Base-by-base conservation (phyloP, 2,888 invertebrate species). In the Carabus problematicus region DNA sequence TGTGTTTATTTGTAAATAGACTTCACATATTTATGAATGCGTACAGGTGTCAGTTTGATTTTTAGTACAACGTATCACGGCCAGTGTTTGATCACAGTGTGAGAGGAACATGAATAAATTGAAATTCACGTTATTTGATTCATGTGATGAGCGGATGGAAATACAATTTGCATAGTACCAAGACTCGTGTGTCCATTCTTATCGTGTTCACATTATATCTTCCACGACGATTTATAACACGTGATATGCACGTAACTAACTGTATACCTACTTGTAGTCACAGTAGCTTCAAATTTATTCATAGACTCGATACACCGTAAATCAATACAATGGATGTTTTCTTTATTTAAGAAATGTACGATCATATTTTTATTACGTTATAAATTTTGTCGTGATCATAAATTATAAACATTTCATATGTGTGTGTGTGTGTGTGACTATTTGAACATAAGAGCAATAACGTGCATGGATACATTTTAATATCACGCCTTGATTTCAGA, bases 101-200 rank as follows among this genome's bases (percentile, higher is more conserved):
- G 45, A 12, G 9, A 29, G 29, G 29, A n/a, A 40, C 12, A 41
- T 29, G 62, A 62, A 62, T 62, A 62, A 62, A 62, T 62, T 62
- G 8, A 39, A 47, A 41, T 29, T 12, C 39, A 39, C 45, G 11
- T 29, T 29, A 40, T 63, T 63, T 63, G 63, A 63, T 63, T 63
- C 63, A 63, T 63, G 14, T 63, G 63, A 63, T 63, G 63, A 63
- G 18, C 40, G 41, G 54, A 63, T 63, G 52, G 54, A 63, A 29
- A 63, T 63, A 9, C 40, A 63, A 63, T 63, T 63, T 63, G 63
- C 63, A 63, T 63, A 63, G 41, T 29, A 62, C n/a, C n/a, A n/a
- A n/a, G n/a, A n/a, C 41, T 54, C 52, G 16, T 49, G 41, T 16
- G 52, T 52, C 54, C 63, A 63, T 54, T 63, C 63, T 63, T 63